Percentiles rank a stretch among this genome's conserved stretches.
Conservation (phyloP, 2,113 vertebrate genomes). For the Corythornis vintsioides region DNA sequence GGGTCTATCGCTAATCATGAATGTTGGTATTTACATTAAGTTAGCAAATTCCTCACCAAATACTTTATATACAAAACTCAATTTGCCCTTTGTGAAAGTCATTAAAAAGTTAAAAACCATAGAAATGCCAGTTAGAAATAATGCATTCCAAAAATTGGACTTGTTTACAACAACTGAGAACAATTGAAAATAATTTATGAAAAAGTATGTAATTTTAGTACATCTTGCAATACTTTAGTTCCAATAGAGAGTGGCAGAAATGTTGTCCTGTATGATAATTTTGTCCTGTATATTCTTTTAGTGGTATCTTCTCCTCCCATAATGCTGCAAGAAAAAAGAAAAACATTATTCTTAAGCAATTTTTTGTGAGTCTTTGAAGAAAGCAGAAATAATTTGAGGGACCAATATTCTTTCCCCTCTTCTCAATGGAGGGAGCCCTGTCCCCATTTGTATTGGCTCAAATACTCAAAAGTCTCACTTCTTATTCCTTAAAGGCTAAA, state of each 20-base stretch:
- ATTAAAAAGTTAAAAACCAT: constrained; percentile 83
- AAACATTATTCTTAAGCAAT: not conserved
- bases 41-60: constrained; percentile 78
- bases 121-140: constrained; percentile 80
- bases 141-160: constrained; percentile 72
- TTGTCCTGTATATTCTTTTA: constrained; percentile 58
- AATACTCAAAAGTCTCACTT: not conserved
- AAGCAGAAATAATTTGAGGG: not conserved
- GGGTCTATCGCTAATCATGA: constrained; percentile 79
- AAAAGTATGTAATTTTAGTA: constrained; percentile 54
- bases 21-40: constrained; percentile 81
- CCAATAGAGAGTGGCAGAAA: constrained; percentile 59
- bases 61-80: constrained; percentile 83
- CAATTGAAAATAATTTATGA: constrained; percentile 75
- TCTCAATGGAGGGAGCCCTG: not conserved
- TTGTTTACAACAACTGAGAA: constrained; percentile 70
- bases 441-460: not conserved
- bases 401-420: not conserved
- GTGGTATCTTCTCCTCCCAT: constrained; percentile 1
- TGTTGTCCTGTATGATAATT: constrained; percentile 44
- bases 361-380: not conserved
- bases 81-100: constrained; percentile 76
- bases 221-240: constrained; percentile 43
- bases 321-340: constrained; percentile 38
- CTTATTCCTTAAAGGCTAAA: not conserved